phyloP scores from a whole-genome alignment of 2,888 invertebrate genomes.

The Drosophila differens region DNA sequence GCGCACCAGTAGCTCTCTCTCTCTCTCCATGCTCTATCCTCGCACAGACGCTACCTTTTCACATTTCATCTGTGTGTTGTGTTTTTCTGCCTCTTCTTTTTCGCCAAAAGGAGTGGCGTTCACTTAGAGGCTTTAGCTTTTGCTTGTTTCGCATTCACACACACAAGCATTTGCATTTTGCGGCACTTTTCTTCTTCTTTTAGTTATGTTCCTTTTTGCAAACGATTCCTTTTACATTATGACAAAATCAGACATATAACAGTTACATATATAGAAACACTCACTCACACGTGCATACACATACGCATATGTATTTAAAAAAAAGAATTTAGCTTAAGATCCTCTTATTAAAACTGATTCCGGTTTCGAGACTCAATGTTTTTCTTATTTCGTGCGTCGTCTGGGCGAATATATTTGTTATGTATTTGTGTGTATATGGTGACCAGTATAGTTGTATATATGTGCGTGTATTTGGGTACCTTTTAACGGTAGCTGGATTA shows the following conservation, averaged over 20 bases:
- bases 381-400: constrained; percentile 41
- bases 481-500: neutral
- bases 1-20: constrained; percentile 62
- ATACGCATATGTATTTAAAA: neutral
- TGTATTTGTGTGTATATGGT: neutral
- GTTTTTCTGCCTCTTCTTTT: constrained; percentile 29
- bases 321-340: neutral
- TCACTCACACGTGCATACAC: neutral
- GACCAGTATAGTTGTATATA: neutral
- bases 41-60: constrained; percentile 52
- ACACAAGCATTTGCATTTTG: constrained; percentile 42
- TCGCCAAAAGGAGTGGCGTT: constrained; percentile 76
- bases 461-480: neutral
- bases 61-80: constrained; percentile 47
- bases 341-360: constrained; percentile 9
- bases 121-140: constrained; percentile 26
- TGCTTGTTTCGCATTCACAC: constrained; percentile 35
- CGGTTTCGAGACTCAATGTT: constrained; percentile 5
- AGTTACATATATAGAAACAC: constrained; percentile 26
- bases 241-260: constrained; percentile 12
- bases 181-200: constrained; percentile 54
- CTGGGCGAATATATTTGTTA: constrained; percentile 41
- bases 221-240: constrained; percentile 36
- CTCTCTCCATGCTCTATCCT: constrained; percentile 41
- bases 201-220: constrained; percentile 37